These are phyloP conservation scores for Drepana falcataria DNA, from an alignment of 2,888 invertebrate genomes.

Conservation along the genomic window DNA sequence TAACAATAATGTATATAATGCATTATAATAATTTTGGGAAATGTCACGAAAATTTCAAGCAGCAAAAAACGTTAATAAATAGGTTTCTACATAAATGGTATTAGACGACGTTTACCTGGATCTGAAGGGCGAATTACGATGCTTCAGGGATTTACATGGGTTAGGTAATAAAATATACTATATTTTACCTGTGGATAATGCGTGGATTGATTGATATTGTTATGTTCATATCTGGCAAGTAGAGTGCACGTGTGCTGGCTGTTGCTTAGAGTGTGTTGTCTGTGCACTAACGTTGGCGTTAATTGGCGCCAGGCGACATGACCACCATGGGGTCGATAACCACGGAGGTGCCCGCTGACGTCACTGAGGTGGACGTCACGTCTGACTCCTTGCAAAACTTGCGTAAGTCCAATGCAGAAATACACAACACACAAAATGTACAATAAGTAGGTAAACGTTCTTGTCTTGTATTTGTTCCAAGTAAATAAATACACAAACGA, in stretches of 20 bases:
- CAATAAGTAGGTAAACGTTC: not conserved
- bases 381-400: slow-evolving; percentile 34
- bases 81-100: too few relatives aligned
- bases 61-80: too few relatives aligned
- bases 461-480: slow-evolving; percentile 13
- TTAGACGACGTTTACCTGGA: too few relatives aligned
- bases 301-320: slow-evolving; percentile 38
- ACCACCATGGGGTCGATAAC: slow-evolving; percentile 16
- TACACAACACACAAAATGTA: not conserved
- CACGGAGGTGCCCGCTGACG: slow-evolving; percentile 37
- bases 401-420: slow-evolving; percentile 37
- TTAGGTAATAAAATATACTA: too few relatives aligned
- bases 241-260: slow-evolving; percentile 2
- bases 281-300: slow-evolving; percentile 51
- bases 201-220: too few relatives aligned
- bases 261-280: slow-evolving; percentile 25
- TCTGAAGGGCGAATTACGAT: too few relatives aligned
- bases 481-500: too few relatives aligned
- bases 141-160: too few relatives aligned
- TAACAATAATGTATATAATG: too few relatives aligned
- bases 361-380: slow-evolving; percentile 29
- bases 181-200: too few relatives aligned
- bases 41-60: too few relatives aligned
- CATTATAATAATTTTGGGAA: too few relatives aligned
- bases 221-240: not conserved